Evolutionary conservation across 2,113 vertebrate species (phyloP), one percentile per base, ranked within the genome.

Genomic region (Baryphthengus martii): DNA sequence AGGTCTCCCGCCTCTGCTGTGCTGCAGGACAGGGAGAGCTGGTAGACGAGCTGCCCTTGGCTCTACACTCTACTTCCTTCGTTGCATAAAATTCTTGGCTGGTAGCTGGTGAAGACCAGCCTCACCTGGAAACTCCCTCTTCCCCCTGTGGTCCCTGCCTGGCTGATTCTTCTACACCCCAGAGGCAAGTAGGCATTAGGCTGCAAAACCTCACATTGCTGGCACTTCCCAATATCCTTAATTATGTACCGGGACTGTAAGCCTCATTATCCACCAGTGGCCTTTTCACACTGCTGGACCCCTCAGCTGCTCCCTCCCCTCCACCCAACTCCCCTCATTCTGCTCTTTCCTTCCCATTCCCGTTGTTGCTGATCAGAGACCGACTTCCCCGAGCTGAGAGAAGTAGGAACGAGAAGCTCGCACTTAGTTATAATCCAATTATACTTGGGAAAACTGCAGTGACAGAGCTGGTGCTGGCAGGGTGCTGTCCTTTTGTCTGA

Each of bases 401-500:
- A 85, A 91, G 40, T 6, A 6, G 61, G 92, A 63, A 52, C 66
- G 59, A 28, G 91, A 67, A 75, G 62, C 63, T 40, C 17, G 24
- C 18, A 9, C 94, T n/a, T 9, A 67, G 58, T 73, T 70, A 59
- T 71, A 93, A 97, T 88, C 96, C 95, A 97, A 75, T 94, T 94
- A 95, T 29, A 52, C 66, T 61, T 63, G 9, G 31, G 91, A 53
- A 87, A 92, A 74, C 55, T 71, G 80, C 73, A 75, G 71, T 7
- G 29, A 50, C 61, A 88, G 86, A 75, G 83, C 83, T 62, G 91
- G 42, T 81, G 83, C 93, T 71, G 56, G 66, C 47, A 31, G 92
- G 89, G 59, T 79, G 91, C 91, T 83, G 75, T 58, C 58, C 93
- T 94, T 96, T 96, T 95, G 94, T 96, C 85, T 44, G 26, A 29